Conservation (phyloP, 2,888 invertebrate species). For the Slavum lentiscoides region DNA sequence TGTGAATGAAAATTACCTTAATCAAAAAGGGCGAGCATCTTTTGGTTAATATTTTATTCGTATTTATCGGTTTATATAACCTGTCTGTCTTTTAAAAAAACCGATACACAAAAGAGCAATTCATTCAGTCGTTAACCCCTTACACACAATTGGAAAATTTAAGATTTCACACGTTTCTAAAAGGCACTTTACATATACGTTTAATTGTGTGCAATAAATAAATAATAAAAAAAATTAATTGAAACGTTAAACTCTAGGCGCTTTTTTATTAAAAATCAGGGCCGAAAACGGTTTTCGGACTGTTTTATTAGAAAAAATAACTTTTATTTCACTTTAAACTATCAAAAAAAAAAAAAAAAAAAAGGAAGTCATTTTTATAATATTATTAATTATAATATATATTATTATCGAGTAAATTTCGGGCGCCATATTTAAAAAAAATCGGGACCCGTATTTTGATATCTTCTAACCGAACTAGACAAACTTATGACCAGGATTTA, state of each 20-base stretch:
- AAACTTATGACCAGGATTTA: constrained; percentile 29
- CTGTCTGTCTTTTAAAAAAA: background rate
- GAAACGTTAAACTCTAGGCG: constrained; percentile 47
- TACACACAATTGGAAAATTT: constrained; percentile 12
- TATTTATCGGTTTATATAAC: constrained; percentile 26
- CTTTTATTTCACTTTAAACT: constrained; percentile 34
- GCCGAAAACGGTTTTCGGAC: constrained; percentile 53
- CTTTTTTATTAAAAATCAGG: constrained; percentile 54
- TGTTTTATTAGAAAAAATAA: constrained; percentile 44
- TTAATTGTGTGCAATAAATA: constrained; percentile 25
- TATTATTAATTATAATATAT: constrained; percentile 11
- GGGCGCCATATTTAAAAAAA: constrained; percentile 53
- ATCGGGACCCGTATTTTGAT: constrained; percentile 47
- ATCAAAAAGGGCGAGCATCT: constrained; percentile 28
- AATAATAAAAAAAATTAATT: constrained; percentile 5
- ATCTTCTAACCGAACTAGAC: constrained; percentile 40
- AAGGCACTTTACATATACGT: constrained; percentile 36
- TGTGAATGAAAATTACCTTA: constrained; percentile 4
- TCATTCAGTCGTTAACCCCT: constrained; percentile 38
- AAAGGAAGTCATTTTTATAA: constrained; percentile 1
- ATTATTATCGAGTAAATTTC: constrained; percentile 22
- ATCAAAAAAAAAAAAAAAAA: constrained; percentile 41
- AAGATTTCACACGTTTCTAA: constrained; percentile 24
- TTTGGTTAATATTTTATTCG: constrained; percentile 30
- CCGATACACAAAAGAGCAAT: constrained; percentile 50